These are phyloP conservation scores for Pipistrellus pipistrellus DNA, from an alignment of 2,797 vertebrate species.

Conservation along the genomic window DNA sequence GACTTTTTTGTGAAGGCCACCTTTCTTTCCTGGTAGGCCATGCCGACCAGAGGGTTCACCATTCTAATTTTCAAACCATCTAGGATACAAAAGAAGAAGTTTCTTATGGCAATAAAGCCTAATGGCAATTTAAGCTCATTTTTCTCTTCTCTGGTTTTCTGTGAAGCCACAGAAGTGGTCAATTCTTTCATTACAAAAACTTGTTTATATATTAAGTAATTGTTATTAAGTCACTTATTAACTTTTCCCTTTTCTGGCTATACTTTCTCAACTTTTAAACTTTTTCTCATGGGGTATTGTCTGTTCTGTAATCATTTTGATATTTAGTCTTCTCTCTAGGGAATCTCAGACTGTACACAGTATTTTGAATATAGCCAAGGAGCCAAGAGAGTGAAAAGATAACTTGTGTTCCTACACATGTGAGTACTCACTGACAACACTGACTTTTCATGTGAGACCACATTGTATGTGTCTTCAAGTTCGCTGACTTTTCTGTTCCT, in stretches of 20 bases:
- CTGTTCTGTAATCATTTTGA: constrained; percentile 46
- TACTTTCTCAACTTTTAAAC: constrained; percentile 20
- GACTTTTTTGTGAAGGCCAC: neutral
- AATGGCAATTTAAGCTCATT: neutral
- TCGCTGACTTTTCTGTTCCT: neutral
- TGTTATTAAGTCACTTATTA: neutral
- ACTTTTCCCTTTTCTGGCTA: neutral
- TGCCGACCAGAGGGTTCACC: neutral
- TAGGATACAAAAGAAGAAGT: neutral
- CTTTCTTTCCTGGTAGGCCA: neutral
- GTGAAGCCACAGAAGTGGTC: neutral
- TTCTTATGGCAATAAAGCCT: neutral
- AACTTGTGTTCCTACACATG: neutral
- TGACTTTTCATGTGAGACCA: neutral
- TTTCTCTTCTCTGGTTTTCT: constrained; percentile 7
- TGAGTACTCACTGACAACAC: neutral
- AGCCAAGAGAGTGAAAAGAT: neutral
- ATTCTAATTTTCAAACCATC: constrained; percentile 43
- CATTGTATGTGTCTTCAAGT: neutral
- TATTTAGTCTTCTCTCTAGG: constrained; percentile 1
- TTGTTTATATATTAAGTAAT: neutral
- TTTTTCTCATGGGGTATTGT: constrained; percentile 12
- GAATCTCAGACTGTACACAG: neutral
- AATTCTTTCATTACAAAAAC: constrained; percentile 1
- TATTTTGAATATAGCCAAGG: neutral